Evolutionary conservation across 37 sponge, comb jelly and placozoan species (phyloP).

Genomic region (Halisarca cf. caerulea): DNA sequence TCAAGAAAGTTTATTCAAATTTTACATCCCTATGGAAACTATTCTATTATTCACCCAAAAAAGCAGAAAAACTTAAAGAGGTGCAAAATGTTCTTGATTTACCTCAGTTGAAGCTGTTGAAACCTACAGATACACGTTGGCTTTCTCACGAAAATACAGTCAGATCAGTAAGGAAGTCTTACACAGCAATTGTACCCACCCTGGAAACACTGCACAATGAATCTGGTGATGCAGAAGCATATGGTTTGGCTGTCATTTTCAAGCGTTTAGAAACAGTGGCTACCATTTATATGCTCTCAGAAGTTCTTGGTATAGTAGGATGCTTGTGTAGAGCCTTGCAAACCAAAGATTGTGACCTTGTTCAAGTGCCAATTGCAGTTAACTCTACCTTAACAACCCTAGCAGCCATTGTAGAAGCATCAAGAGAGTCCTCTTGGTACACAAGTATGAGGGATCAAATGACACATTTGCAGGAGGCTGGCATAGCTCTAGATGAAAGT

Average conservation of each 20-base stretch:
- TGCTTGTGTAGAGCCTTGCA: too few relatives aligned
- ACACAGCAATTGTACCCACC: slow-evolving; percentile 29
- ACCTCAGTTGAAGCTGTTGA: slow-evolving; percentile 45
- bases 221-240: slow-evolving; percentile 66
- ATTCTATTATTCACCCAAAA: slow-evolving; percentile 49
- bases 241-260: slow-evolving; percentile 34
- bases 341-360: too few relatives aligned
- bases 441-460: too few relatives aligned
- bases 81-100: slow-evolving; percentile 41
- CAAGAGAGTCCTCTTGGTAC: too few relatives aligned
- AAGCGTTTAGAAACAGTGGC: slow-evolving; percentile 10
- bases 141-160: slow-evolving; percentile 44
- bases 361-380: too few relatives aligned
- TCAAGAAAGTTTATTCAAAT: slow-evolving; percentile 30
- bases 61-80: slow-evolving; percentile 35
- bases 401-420: too few relatives aligned
- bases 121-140: slow-evolving; percentile 46
- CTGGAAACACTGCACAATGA: slow-evolving; percentile 30
- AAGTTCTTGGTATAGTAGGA: slow-evolving; percentile 33
- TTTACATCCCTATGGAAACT: slow-evolving; percentile 47
- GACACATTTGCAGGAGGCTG: too few relatives aligned
- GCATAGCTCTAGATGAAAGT: too few relatives aligned
- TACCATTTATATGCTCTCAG: slow-evolving; percentile 21
- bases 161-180: slow-evolving; percentile 21
- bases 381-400: too few relatives aligned